Evolutionary conservation across 2,888 invertebrate genomes (phyloP).

Genomic region (Ophion ellenae): DNA sequence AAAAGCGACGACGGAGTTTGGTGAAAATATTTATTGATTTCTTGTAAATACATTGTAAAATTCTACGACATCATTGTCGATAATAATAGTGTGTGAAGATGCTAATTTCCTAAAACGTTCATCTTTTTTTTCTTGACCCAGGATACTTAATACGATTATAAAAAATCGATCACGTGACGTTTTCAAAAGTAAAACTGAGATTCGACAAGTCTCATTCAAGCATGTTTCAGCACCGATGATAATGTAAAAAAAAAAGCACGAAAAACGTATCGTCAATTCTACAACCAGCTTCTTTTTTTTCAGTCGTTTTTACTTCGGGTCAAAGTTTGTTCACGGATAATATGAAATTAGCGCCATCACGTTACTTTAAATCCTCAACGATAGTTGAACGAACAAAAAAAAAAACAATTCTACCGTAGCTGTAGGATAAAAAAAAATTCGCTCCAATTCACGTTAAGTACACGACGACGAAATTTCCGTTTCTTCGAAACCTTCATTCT

Average conservation of each 20-base stretch:
- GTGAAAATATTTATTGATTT: conserved; percentile 75
- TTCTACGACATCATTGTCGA: conserved; percentile 70
- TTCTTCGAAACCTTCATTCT: background rate
- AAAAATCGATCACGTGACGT: conserved; percentile 40
- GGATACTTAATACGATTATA: conserved; percentile 42
- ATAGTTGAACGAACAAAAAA: conserved; percentile 1
- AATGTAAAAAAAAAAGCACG: conserved; percentile 39
- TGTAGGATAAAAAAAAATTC: conserved; percentile 1
- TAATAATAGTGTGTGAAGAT: conserved; percentile 68
- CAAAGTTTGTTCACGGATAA: conserved; percentile 29
- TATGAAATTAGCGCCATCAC: conserved; percentile 17
- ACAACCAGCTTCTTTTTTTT: conserved; percentile 27
- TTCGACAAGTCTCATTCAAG: conserved; percentile 39
- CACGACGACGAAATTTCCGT: conserved; percentile 19
- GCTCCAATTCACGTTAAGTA: conserved; percentile 32
- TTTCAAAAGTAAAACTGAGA: conserved; percentile 37
- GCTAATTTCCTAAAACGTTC: conserved; percentile 64
- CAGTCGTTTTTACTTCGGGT: conserved; percentile 43
- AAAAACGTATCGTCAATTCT: conserved; percentile 1
- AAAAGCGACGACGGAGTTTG: conserved; percentile 50
- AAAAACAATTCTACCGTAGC: background rate
- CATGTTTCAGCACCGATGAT: conserved; percentile 50
- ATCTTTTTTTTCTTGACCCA: conserved; percentile 7
- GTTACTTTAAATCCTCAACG: conserved; percentile 41
- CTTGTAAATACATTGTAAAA: conserved; percentile 72